These are phyloP conservation scores for Nyctibius grandis DNA, from an alignment of 2,797 vertebrate genomes.

Conservation along the genomic window DNA sequence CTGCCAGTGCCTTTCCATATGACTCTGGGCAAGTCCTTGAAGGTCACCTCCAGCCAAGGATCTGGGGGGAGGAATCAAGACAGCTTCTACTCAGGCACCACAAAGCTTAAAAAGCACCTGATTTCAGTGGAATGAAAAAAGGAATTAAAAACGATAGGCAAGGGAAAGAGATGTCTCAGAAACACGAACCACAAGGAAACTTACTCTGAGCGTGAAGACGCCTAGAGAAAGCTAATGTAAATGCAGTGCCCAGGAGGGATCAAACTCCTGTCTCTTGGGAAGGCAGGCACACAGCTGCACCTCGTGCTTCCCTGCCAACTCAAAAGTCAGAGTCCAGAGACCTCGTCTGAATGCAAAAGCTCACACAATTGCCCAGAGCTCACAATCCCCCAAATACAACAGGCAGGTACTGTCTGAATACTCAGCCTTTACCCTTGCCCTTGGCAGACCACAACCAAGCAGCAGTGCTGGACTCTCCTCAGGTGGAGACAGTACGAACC, in stretches of 20 bases:
- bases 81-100: background rate
- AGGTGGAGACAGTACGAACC: background rate
- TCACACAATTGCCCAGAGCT: background rate
- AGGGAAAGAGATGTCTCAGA: background rate
- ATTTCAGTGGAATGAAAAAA: background rate
- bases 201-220: fast-evolving
- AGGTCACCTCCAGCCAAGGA: background rate
- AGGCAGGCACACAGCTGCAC: background rate
- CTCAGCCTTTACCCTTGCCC: background rate
- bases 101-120: background rate
- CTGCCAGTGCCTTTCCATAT: background rate
- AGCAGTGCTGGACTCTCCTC: background rate
- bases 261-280: background rate
- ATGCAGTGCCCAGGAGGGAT: background rate
- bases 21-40: background rate
- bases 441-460: background rate
- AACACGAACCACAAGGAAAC: background rate
- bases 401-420: background rate
- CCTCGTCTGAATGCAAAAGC: background rate
- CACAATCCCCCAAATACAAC: background rate
- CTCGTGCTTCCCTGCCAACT: too few relatives aligned
- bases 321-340: background rate
- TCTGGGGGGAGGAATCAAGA: background rate
- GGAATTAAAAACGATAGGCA: background rate
- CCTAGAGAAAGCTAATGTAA: background rate